phyloP scores from a whole-genome alignment of 35 echinoderm and acorn worm species.

The Lytechinus variegatus region DNA sequence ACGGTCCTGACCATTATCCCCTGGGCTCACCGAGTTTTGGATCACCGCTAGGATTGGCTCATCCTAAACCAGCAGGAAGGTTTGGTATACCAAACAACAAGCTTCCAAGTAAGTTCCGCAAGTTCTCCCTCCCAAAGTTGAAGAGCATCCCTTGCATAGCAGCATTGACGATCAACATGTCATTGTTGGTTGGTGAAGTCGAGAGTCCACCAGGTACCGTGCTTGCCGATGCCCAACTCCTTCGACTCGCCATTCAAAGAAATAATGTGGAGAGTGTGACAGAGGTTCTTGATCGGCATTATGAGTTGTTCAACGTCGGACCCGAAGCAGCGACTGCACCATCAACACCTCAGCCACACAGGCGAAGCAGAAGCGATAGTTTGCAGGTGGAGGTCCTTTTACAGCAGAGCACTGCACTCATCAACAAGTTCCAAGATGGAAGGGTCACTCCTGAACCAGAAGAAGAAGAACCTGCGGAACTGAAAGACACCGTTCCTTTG shows the following conservation, averaged over 20 bases:
- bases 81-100: conserved; percentile 52
- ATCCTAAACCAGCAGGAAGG: conserved; percentile 1
- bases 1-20: conserved; percentile 31
- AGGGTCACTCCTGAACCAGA: conserved; percentile 18
- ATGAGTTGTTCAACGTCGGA: conserved; percentile 66
- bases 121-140: conserved; percentile 56
- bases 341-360: conserved; percentile 39
- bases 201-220: conserved; percentile 54
- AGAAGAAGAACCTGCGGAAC: conserved; percentile 28
- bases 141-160: conserved; percentile 69
- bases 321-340: conserved; percentile 31
- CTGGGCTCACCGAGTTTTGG: conserved; percentile 1
- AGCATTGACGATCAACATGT: conserved; percentile 69
- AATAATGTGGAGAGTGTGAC: conserved; percentile 65
- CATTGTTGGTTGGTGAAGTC: conserved; percentile 59
- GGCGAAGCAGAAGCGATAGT: conserved; percentile 60
- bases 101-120: conserved; percentile 57
- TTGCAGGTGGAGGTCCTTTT: conserved; percentile 59
- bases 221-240: conserved; percentile 49
- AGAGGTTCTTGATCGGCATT: conserved; percentile 58
- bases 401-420: conserved; percentile 66
- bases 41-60: conserved; percentile 35
- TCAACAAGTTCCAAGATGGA: conserved; percentile 55
- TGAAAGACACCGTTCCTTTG: not conserved
- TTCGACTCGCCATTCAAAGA: conserved; percentile 59